Evolutionary conservation across 2,888 invertebrate genomes (phyloP).

Genomic region (Phrixothrix hirtus): DNA sequence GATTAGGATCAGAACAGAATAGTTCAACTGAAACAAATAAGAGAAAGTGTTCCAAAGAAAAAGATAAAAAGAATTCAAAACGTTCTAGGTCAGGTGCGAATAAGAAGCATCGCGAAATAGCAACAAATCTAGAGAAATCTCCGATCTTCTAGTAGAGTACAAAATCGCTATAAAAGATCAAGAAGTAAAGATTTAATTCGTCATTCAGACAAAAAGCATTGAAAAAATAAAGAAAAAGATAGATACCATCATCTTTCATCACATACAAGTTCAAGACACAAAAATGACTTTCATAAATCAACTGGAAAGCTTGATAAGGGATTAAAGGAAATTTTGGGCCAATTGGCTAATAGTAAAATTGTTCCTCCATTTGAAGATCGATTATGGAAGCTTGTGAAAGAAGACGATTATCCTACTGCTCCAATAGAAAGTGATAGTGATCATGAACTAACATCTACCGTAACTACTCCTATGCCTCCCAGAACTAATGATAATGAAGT

Average conservation of each 20-base stretch:
- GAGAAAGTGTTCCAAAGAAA: slow-evolving; percentile 35
- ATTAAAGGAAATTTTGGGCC: slow-evolving; percentile 55
- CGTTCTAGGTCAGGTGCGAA: slow-evolving; percentile 35
- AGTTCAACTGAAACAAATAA: slow-evolving; percentile 39
- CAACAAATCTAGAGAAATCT: slow-evolving; percentile 28
- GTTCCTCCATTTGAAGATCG: slow-evolving; percentile 59
- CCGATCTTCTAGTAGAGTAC: slow-evolving; percentile 38
- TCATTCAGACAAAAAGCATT: slow-evolving; percentile 42
- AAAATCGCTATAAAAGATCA: slow-evolving; percentile 38
- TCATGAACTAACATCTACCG: slow-evolving; percentile 80
- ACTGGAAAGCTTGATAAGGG: slow-evolving; percentile 54
- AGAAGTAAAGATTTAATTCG: slow-evolving; percentile 44
- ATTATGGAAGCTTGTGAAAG: slow-evolving; percentile 59
- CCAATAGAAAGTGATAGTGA: slow-evolving; percentile 66
- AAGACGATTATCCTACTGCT: slow-evolving; percentile 53
- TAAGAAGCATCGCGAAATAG: slow-evolving; percentile 23
- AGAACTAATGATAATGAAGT: slow-evolving; percentile 51
- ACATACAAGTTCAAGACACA: slow-evolving; percentile 53
- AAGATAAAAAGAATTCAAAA: slow-evolving; percentile 42
- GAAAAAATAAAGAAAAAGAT: slow-evolving; percentile 47
- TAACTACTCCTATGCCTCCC: slow-evolving; percentile 66
- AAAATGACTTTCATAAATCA: slow-evolving; percentile 47
- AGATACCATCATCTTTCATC: slow-evolving; percentile 47
- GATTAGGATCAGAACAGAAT: slow-evolving; percentile 47
- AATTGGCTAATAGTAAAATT: slow-evolving; percentile 55